Conservation (phyloP, 2,888 invertebrate species). For the Chaetoderma sp. region DNA sequence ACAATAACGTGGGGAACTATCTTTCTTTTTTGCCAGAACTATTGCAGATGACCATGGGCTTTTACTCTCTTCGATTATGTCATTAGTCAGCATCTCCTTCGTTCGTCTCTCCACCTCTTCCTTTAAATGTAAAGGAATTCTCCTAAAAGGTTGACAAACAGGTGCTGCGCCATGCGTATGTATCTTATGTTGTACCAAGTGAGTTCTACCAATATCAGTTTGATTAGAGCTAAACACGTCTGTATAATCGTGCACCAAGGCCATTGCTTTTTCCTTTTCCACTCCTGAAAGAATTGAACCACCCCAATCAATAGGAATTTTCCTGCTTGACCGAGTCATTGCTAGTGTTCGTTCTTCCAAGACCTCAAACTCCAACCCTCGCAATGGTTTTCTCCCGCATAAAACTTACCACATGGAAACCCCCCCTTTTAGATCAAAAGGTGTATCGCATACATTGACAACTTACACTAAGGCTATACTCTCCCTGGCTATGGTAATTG, state of each 20-base stretch:
- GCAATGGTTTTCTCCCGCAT: too few species aligned
- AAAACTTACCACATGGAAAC: too few species aligned
- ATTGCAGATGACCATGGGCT: constrained; percentile 63
- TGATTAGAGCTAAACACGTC: constrained; percentile 7
- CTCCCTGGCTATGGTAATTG: too few species aligned
- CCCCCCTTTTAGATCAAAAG: too few species aligned
- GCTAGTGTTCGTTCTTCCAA: too few species aligned
- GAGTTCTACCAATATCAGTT: constrained; percentile 7
- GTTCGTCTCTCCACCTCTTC: constrained; percentile 5
- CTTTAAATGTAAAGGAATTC: constrained; percentile 8
- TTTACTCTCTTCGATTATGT: constrained; percentile 38
- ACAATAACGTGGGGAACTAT: constrained; percentile 44
- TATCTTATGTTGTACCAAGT: constrained; percentile 2
- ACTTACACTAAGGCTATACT: too few species aligned
- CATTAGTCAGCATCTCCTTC: constrained; percentile 12
- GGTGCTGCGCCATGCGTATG: constrained; percentile 2
- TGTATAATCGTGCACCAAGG: not conserved
- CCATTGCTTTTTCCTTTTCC: too few species aligned
- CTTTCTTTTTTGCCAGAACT: constrained; percentile 63
- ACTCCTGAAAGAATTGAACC: too few species aligned
- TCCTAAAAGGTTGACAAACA: constrained; percentile 9
- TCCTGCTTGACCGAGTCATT: too few species aligned
- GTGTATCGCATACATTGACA: too few species aligned
- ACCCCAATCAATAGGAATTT: too few species aligned
- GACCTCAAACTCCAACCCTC: too few species aligned